Evolutionary conservation across 1,140 invertebrate species (phyloP).

Genomic region (Vollenhovia emeryi): DNA sequence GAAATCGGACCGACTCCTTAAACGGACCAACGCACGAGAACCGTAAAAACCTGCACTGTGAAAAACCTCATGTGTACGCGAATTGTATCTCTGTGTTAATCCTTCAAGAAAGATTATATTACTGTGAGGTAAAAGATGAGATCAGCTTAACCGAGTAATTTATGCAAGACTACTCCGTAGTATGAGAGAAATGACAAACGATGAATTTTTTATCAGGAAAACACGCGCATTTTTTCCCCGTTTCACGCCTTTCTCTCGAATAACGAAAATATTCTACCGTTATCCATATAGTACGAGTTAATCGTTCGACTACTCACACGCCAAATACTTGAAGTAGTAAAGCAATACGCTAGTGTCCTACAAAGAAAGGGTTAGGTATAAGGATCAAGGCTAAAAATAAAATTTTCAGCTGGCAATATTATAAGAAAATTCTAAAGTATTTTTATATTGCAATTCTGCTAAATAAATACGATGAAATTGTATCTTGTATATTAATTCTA

Average conservation of each 20-base stretch:
- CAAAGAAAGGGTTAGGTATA: not conserved
- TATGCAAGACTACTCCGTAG: not conserved
- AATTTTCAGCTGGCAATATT: no score
- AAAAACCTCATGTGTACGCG: not conserved
- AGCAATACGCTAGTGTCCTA: slow-evolving; percentile 16
- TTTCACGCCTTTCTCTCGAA: not conserved
- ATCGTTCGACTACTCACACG: not conserved
- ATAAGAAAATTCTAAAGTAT: not conserved
- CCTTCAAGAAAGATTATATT: not conserved
- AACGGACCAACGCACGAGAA: not conserved
- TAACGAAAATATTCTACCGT: not conserved
- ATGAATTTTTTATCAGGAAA: not conserved
- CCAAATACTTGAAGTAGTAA: slow-evolving; percentile 7
- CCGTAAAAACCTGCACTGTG: not conserved
- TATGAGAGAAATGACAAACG: not conserved
- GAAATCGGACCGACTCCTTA: slow-evolving; percentile 36
- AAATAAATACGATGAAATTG: no score
- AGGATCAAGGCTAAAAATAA: not conserved
- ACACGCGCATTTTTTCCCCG: not conserved
- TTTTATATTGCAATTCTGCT: not conserved
- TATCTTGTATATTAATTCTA: not conserved
- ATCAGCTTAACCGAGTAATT: not conserved
- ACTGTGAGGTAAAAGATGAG: not conserved
- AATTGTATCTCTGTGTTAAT: not conserved
- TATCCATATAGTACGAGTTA: not conserved